Evolutionary conservation across 2,888 invertebrate species (phyloP).

Genomic region (Lathronympha strigana): DNA sequence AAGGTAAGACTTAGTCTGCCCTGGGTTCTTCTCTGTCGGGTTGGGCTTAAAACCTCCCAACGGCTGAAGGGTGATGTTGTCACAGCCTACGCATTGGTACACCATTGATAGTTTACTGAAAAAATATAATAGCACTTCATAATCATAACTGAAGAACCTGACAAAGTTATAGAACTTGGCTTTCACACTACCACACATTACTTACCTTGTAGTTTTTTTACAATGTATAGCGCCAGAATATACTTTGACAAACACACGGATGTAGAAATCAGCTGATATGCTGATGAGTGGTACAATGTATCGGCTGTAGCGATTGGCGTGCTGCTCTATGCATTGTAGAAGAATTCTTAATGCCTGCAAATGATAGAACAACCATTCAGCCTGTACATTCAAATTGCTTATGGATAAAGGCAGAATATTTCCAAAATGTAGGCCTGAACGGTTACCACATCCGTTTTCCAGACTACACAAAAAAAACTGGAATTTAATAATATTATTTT

Average conservation of each 20-base stretch:
- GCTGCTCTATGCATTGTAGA: slow-evolving; percentile 94
- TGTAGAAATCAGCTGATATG: slow-evolving; percentile 98
- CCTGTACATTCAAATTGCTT: no score
- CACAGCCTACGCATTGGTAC: slow-evolving; percentile 96
- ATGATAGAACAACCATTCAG: no score
- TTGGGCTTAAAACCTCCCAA: slow-evolving; percentile 87
- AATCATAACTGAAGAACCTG: neutral
- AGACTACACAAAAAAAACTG: no score
- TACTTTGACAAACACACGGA: slow-evolving; percentile 95
- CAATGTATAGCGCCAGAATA: slow-evolving; percentile 92
- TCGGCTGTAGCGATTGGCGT: slow-evolving; percentile 96
- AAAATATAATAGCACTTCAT: slow-evolving; percentile 32
- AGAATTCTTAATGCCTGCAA: slow-evolving; percentile 95
- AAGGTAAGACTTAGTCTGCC: slow-evolving; percentile 85
- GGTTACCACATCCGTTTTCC: no score
- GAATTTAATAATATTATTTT: no score
- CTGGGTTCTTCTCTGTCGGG: slow-evolving; percentile 82
- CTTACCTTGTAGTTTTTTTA: slow-evolving; percentile 92
- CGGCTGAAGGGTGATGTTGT: slow-evolving; percentile 90
- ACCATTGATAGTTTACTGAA: slow-evolving; percentile 93
- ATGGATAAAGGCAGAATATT: no score
- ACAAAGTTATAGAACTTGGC: neutral
- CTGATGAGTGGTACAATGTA: slow-evolving; percentile 96
- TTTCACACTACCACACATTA: neutral
- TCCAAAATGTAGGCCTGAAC: no score